phyloP scores from a whole-genome alignment of 2,113 vertebrate species.

The Oryzias woworae region DNA sequence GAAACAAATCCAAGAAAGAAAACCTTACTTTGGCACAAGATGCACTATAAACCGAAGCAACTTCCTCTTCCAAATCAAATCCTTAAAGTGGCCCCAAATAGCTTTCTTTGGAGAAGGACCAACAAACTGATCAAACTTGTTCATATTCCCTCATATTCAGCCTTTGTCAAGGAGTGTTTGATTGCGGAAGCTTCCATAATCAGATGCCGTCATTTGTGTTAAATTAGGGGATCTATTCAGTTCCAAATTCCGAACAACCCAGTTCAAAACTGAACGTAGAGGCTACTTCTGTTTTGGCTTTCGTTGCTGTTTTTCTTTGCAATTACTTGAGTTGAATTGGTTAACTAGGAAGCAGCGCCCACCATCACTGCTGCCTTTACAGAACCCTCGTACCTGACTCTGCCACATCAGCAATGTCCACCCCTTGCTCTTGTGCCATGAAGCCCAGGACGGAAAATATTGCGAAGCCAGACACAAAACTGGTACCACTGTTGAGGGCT shows the following conservation, averaged over 20 bases:
- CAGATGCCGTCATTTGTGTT: constrained; percentile 60
- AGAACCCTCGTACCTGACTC: constrained; percentile 98
- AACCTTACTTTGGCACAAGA: constrained; percentile 62
- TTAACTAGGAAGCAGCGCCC: constrained; percentile 89
- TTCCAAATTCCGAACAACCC: constrained; percentile 23
- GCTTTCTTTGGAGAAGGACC: neutral
- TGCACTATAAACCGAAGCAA: constrained; percentile 5
- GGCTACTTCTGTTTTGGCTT: constrained; percentile 49
- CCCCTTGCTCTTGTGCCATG: constrained; percentile 99
- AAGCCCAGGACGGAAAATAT: constrained; percentile 99
- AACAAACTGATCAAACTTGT: constrained; percentile 2
- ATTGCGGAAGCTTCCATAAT: constrained; percentile 67
- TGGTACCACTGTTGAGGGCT: constrained; percentile 99
- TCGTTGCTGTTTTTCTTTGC: constrained; percentile 61
- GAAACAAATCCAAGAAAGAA: neutral
- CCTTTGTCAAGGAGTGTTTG: constrained; percentile 67
- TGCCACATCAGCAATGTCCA: constrained; percentile 99
- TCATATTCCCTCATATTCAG: constrained; percentile 20
- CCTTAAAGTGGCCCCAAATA: neutral
- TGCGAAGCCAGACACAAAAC: constrained; percentile 99
- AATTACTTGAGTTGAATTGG: constrained; percentile 57
- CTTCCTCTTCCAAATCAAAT: neutral
- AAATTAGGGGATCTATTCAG: constrained; percentile 28
- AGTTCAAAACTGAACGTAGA: constrained; percentile 27
- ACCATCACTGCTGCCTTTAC: constrained; percentile 90